A percentile compares a stretch with the other conserved stretches of the same genome.
These are phyloP conservation scores for Mastacembelus armatus DNA, from an alignment of 2,797 vertebrate genomes.

Conservation along the genomic window DNA sequence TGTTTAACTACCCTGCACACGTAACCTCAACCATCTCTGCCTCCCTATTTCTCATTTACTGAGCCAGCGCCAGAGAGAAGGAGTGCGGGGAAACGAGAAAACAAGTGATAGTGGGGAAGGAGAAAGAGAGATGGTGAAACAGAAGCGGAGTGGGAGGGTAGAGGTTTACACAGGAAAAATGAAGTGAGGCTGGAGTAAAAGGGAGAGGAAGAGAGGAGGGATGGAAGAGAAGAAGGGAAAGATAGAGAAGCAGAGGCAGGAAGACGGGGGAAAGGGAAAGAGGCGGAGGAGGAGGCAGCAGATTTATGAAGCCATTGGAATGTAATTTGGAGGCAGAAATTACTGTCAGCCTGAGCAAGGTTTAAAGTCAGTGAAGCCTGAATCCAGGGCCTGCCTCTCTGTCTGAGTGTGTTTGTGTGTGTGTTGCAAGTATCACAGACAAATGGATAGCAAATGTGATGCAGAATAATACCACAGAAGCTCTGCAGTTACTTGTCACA, in stretches of 20 bases:
- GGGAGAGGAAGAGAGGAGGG: conserved; percentile 37
- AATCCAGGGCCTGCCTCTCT: conserved; percentile 73
- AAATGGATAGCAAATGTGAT: conserved; percentile 74
- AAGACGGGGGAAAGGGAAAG: conserved; percentile 63
- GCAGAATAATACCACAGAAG: conserved; percentile 69
- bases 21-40: conserved; percentile 85
- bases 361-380: conserved; percentile 85
- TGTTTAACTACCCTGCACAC: conserved; percentile 86
- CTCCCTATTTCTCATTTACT: conserved; percentile 88
- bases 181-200: conserved; percentile 67
- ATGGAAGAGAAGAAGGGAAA: conserved; percentile 47
- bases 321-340: conserved; percentile 89
- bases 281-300: conserved; percentile 78
- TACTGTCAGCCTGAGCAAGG: conserved; percentile 86
- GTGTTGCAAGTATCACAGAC: conserved; percentile 62
- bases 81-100: conserved; percentile 78
- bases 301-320: conserved; percentile 90
- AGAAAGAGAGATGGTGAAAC: conserved; percentile 63
- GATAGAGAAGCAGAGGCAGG: conserved; percentile 74
- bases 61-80: conserved; percentile 73
- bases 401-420: conserved; percentile 30
- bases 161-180: conserved; percentile 67
- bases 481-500: conserved; percentile 56
- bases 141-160: conserved; percentile 35
- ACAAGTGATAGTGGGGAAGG: conserved; percentile 74